Evolutionary conservation across 2,113 vertebrate species (phyloP), one percentile per base, ranked within the genome.

Genomic region (Polypterus bichir): DNA sequence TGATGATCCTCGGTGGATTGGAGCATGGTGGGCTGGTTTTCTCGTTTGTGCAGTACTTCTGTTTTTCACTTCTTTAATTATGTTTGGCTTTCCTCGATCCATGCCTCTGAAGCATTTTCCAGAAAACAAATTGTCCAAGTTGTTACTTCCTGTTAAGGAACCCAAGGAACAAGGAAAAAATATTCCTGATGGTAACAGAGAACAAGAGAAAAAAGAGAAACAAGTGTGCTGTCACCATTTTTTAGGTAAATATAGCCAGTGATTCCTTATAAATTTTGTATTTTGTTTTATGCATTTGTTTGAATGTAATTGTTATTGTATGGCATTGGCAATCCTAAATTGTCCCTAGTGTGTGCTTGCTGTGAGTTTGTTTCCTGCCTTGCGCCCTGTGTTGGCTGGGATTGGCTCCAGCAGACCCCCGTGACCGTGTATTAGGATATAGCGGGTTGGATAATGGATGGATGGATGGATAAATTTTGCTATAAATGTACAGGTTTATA

Each of bases 1-100:
- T 45, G 82, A 84, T 55, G 82, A 84, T 68, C 82, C 82, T 64
- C 82, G 80, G 64, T 84, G 82, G 82, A 84, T 84, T 59, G 82
- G 82, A 65, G 82, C 82, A 1, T 84, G 82, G 82, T 84, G 82
- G 82, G 79, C 69, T 4, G 82, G 82, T 68, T 84, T 84, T 75
- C 79, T 84, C 57, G 74, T 84, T 54, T 84, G 82, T 48, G 73
- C 80, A 53, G 59, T 54, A 6, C 62, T 64, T 9, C 59, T 64
- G 44, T 59, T 64, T 49, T 60, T 64, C 63, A 59, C 63, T 2
- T 64, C 63, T 47, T 47, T 64, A 10, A 51, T 64, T n/a, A 64
- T 64, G 63, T 64, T 64, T 53, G 63, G 63, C 4, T 64, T 64
- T 47, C 63, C 63, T 47, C 63, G 59, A 52, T 57, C 57, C 57